phyloP scores from a whole-genome alignment of 1,140 invertebrate species.

The Potamilus streckersoni region DNA sequence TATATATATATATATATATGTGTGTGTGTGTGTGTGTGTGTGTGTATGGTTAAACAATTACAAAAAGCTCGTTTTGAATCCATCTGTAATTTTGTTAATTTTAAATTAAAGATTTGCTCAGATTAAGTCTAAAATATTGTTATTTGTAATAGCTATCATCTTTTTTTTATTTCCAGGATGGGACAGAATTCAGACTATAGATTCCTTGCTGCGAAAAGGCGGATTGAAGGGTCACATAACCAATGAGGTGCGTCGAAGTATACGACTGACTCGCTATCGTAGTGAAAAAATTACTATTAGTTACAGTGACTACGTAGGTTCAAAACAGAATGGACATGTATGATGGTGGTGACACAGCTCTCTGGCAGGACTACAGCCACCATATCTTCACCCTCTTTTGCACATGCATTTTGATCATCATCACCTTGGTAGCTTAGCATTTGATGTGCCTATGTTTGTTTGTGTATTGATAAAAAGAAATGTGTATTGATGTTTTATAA shows the following conservation, averaged over 20 bases:
- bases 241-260: conserved; percentile 83
- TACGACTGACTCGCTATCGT: conserved; percentile 89
- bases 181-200: conserved; percentile 89
- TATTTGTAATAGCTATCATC: background rate
- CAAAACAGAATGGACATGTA: conserved; percentile 57
- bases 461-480: too few relatives aligned
- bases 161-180: conserved; percentile 59
- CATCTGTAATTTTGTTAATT: background rate
- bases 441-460: too few relatives aligned
- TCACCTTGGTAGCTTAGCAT: too few relatives aligned
- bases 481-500: too few relatives aligned
- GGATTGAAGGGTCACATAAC: conserved; percentile 94
- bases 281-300: conserved; percentile 86
- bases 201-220: conserved; percentile 96
- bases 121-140: background rate
- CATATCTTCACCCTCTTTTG: too few relatives aligned
- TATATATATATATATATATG: background rate
- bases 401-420: too few relatives aligned
- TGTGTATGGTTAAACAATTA: background rate
- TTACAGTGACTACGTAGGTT: conserved; percentile 81
- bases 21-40: too few relatives aligned
- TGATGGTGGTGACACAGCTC: conserved; percentile 37
- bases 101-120: background rate
- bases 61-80: background rate
- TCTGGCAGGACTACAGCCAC: too few relatives aligned